phyloP scores from a whole-genome alignment of 2,888 invertebrate genomes.

The Rhabditoides inermis region DNA sequence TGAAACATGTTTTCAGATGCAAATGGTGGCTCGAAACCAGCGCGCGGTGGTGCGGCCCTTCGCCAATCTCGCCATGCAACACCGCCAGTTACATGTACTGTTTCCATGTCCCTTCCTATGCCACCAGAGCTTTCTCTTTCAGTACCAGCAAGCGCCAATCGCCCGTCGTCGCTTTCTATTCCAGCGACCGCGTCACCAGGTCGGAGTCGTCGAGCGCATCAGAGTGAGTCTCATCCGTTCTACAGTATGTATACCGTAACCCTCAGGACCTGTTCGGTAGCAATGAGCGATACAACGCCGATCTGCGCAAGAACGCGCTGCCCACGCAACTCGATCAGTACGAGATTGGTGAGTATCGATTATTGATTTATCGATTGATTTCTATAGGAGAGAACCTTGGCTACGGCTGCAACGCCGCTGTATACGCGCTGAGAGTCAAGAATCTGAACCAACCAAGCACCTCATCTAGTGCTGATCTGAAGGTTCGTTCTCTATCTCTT shows the following conservation, averaged over 20 bases:
- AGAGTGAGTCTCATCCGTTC: constrained; percentile 7
- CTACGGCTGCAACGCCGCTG: constrained; percentile 47
- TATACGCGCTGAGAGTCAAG: constrained; percentile 33
- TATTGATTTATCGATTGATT: background rate
- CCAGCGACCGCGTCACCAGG: constrained; percentile 3
- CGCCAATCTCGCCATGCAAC: constrained; percentile 18
- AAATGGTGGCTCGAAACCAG: constrained; percentile 6
- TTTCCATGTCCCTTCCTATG: background rate
- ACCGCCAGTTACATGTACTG: constrained; percentile 10
- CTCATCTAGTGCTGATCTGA: too few species aligned
- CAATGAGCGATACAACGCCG: constrained; percentile 39
- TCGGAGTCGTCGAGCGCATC: constrained; percentile 25
- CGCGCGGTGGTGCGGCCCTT: constrained; percentile 16
- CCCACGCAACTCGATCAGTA: constrained; percentile 38
- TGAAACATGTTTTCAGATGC: constrained; percentile 1
- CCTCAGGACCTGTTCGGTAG: constrained; percentile 27
- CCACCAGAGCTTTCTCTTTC: background rate
- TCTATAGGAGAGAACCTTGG: constrained; percentile 42
- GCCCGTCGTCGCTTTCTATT: constrained; percentile 1
- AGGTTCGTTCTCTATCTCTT: too few species aligned
- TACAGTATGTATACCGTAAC: background rate
- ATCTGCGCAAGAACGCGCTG: constrained; percentile 17
- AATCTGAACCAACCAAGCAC: too few species aligned
- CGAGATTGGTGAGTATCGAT: constrained; percentile 36
- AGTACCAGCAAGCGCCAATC: background rate